Evolutionary conservation across 1,140 invertebrate genomes (phyloP).

Genomic region (Brachionus koreanus): DNA sequence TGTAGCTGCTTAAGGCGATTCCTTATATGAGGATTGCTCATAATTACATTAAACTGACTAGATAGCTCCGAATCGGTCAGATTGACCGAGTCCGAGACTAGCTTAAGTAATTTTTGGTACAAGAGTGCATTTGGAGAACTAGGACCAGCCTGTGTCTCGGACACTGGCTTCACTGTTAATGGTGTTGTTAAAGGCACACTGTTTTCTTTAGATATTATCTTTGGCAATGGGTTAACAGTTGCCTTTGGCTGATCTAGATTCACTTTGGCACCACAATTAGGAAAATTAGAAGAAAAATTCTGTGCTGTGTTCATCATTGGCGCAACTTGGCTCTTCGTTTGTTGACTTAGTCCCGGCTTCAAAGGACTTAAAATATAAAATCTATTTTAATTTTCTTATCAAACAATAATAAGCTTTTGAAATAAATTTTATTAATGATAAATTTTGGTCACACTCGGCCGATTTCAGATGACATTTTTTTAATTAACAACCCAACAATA

Average conservation of each 20-base stretch:
- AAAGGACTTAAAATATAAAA: background rate
- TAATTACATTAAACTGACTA: background rate
- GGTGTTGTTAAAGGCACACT: background rate
- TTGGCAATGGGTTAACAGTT: background rate
- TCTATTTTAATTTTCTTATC: background rate
- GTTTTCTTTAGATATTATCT: background rate
- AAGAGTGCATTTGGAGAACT: conserved; percentile 16
- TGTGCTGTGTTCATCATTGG: background rate
- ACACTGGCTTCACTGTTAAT: background rate
- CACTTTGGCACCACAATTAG: background rate
- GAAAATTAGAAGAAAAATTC: background rate
- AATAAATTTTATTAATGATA: background rate
- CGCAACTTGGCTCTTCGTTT: background rate
- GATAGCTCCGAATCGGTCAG: background rate
- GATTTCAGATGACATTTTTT: background rate
- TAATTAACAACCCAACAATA: background rate
- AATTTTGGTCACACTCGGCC: background rate
- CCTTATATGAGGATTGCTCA: conserved; percentile 19
- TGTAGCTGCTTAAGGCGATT: conserved; percentile 28
- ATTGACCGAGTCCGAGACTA: conserved; percentile 9
- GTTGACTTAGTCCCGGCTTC: background rate
- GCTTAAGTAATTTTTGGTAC: conserved; percentile 24
- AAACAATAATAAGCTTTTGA: background rate
- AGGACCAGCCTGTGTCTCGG: background rate
- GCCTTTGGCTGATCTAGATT: background rate